Evolutionary conservation across 1,140 invertebrate species (phyloP), one percentile per base, ranked within the genome.

Genomic region (Drosophila bocqueti): DNA sequence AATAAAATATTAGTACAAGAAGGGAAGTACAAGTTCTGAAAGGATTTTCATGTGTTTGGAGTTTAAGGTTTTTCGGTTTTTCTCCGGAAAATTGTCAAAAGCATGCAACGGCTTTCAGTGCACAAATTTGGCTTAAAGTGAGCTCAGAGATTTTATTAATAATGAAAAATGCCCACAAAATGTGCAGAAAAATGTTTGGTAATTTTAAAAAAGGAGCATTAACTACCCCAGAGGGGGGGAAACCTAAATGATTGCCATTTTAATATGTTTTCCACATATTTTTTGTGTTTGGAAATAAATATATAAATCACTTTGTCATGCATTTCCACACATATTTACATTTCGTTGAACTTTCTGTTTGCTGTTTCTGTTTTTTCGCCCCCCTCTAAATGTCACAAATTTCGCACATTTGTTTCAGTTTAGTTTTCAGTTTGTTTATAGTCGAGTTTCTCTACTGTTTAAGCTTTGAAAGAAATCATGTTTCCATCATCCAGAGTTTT

Each of bases 331-430:
- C 55, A 58, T 58, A 38, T 55, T 55, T 38, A 24, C 34, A 38
- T 38, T 55, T 26, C 21, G 24, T 11, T 10, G 13, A 31, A 31
- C 9, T 21, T 47, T 46, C 3, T 18, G 18, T 45, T 15, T 46
- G 4, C 3, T 10, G 24, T 24, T 24, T 24, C 24, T 24, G 24
- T 24, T 21, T 52, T 52, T 7, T 52, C 18, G 2, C 1, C 6
- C 1, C 6, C 24, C 2, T 13, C 13, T 4, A 43, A 52, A 36
- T 18, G 45, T 54, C 13, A 61, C 5, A 31, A 63, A 24, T 34
- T 24, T 64, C 15, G 16, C 38, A 24, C 16, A 43, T 31, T 38
- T 74, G 18, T 79, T 75, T 55, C 24, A 50, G n/a, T 77, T 60
- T 36, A 67, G n/a, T 50, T 55, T 38, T 55, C 3, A 16, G 47